These are phyloP conservation scores for Coccyzus lansbergi DNA, from an alignment of 2,797 vertebrate species.

Conservation along the genomic window DNA sequence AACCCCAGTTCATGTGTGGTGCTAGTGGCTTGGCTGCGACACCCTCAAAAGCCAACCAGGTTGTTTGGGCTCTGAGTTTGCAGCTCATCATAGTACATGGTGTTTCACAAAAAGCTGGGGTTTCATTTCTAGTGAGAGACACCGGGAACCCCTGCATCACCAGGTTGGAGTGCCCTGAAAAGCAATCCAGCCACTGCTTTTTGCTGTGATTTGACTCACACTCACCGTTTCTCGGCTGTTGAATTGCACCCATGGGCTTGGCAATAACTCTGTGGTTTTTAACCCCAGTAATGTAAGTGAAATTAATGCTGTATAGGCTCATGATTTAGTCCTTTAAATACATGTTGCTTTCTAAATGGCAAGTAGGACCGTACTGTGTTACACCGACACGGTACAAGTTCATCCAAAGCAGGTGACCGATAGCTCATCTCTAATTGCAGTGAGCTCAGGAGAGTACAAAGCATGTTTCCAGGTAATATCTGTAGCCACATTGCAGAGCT, in stretches of 20 bases:
- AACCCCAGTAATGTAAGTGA: not conserved
- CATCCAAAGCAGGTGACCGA: not conserved
- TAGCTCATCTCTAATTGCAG: not conserved
- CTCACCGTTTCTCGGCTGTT: not conserved
- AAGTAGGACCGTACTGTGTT: not conserved
- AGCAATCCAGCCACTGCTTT: fast-evolving
- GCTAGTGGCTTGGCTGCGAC: not conserved
- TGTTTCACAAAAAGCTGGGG: not conserved
- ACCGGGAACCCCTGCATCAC: not conserved
- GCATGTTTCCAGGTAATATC: not conserved
- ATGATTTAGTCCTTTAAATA: not conserved
- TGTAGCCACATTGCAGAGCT: constrained; percentile 56
- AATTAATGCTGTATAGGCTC: not conserved
- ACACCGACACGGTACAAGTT: not conserved
- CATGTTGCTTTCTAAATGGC: not conserved
- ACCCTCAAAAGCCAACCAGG: not conserved
- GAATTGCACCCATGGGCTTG: not conserved
- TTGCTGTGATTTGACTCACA: not conserved
- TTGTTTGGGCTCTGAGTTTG: not conserved
- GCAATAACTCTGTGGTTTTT: not conserved
- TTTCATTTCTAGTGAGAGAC: not conserved
- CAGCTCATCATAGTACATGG: fast-evolving
- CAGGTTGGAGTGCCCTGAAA: not conserved
- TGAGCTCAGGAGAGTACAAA: not conserved
- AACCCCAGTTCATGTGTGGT: not conserved